A percentile compares a stretch with the other conserved stretches of the same genome.
phyloP scores from a whole-genome alignment of 2,797 vertebrate genomes.

The Chlorospingus semifuscus region DNA sequence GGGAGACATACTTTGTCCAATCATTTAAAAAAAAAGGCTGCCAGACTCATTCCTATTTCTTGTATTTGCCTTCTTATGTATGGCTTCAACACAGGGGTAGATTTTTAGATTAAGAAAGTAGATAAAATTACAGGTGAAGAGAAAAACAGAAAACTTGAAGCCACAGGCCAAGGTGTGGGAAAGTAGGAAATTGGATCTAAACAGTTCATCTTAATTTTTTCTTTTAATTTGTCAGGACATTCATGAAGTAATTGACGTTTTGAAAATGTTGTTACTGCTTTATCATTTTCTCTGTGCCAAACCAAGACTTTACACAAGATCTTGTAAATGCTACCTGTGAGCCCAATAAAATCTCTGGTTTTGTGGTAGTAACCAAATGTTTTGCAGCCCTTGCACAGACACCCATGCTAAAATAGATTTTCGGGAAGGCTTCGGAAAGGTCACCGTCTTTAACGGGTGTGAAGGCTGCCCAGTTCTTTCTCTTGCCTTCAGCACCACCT shows the following conservation, averaged over 20 bases:
- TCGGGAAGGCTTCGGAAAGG: rapidly evolving
- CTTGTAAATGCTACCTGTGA: neutral
- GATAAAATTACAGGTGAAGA: neutral
- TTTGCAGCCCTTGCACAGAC: neutral
- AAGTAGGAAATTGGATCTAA: neutral
- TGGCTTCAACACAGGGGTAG: neutral
- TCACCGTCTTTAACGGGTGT: rapidly evolving
- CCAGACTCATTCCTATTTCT: neutral
- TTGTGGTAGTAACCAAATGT: neutral
- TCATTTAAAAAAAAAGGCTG: neutral
- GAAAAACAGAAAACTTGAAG: neutral
- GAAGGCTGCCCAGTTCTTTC: neutral
- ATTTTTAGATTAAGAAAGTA: neutral
- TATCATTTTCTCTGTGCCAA: neutral
- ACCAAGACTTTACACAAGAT: neutral
- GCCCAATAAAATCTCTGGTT: neutral
- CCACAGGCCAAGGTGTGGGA: neutral
- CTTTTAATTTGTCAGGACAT: neutral
- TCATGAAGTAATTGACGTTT: neutral
- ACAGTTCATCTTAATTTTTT: neutral
- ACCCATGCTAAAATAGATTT: neutral
- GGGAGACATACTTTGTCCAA: neutral
- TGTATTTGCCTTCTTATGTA: neutral
- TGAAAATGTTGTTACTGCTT: neutral
- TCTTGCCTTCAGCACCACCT: neutral